Base-by-base conservation (phyloP, 1,140 invertebrate genomes). In the Apocrypta bakeri region DNA sequence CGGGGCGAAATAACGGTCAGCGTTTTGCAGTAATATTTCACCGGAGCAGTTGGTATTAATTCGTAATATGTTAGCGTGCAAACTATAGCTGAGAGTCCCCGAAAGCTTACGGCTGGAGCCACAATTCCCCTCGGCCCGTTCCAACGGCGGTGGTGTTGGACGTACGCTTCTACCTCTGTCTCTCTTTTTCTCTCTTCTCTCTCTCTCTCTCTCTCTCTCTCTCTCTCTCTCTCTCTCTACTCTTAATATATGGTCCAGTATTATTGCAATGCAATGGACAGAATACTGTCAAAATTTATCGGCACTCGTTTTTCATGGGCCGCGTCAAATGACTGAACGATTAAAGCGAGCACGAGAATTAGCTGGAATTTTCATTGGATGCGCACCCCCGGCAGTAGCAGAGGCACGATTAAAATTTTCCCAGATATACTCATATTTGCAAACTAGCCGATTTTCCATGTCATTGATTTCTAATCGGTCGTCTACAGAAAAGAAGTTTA, bases 211-310 rank as follows among this genome's bases (percentile, higher is more conserved):
- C 68, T 48, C 42, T 48, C 42, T 21, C 17, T 6, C 42, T 48
- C 42, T 48, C 42, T 12, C 42, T 48, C 17, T 1, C 17, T 12
- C 42, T 48, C 14, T 4, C 17, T n/a, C 48, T 29, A 85, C 90
- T 87, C 89, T 89, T 92, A 92, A 92, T 92, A 92, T 92, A 92
- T 91, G 91, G 90, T 91, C 88, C 90, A 88, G 90, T 92, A 92
- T 92, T 92, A 92, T 92, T 92, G 91, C 91, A 90, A 92, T 92
- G 91, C 91, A 92, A 91, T 91, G 89, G 91, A 92, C 91, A 92
- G 91, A 92, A 92, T 92, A 91, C 90, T 92, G 91, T 92, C 91
- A 91, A 92, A 92, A 92, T 92, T 92, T 92, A 92, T 92, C 90
- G 91, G 90, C 87, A 87, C 88, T 89, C 91, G 89, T 92, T 92